Evolutionary conservation across 2,797 vertebrate species (phyloP).

Genomic region (Silurus aristotelis): DNA sequence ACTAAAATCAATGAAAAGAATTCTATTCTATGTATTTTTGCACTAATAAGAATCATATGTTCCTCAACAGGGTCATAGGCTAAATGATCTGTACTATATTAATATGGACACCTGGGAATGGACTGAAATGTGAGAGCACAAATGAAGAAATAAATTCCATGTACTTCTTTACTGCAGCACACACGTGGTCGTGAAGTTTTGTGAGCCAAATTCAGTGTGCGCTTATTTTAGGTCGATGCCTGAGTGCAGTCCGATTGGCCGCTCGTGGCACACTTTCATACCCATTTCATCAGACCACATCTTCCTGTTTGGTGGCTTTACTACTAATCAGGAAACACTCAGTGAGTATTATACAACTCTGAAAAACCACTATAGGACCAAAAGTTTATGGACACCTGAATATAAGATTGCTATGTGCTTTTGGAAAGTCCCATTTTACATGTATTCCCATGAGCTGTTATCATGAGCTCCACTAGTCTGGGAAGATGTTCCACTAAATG

Average conservation of each 20-base stretch:
- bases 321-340: conserved; percentile 89
- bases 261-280: conserved; percentile 94
- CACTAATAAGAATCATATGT: not conserved
- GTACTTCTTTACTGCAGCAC: not conserved
- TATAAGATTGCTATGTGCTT: too few species aligned
- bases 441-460: too few species aligned
- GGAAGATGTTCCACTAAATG: too few species aligned
- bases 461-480: too few species aligned
- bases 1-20: not conserved
- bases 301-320: conserved; percentile 97
- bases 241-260: conserved; percentile 83
- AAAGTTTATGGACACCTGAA: too few species aligned
- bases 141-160: not conserved
- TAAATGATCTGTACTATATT: conserved; percentile 92
- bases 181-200: not conserved
- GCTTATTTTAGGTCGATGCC: conserved; percentile 69
- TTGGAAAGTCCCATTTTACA: too few species aligned
- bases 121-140: conserved; percentile 85
- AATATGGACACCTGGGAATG: conserved; percentile 94
- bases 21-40: not conserved
- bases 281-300: conserved; percentile 88
- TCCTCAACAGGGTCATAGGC: conserved; percentile 81
- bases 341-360: conserved; percentile 77
- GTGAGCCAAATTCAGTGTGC: conserved; percentile 9
- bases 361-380: not conserved